Evolutionary conservation across 1,140 invertebrate species (phyloP), one percentile per base, ranked within the genome.

Genomic region (Chrysomallon squamiferum): DNA sequence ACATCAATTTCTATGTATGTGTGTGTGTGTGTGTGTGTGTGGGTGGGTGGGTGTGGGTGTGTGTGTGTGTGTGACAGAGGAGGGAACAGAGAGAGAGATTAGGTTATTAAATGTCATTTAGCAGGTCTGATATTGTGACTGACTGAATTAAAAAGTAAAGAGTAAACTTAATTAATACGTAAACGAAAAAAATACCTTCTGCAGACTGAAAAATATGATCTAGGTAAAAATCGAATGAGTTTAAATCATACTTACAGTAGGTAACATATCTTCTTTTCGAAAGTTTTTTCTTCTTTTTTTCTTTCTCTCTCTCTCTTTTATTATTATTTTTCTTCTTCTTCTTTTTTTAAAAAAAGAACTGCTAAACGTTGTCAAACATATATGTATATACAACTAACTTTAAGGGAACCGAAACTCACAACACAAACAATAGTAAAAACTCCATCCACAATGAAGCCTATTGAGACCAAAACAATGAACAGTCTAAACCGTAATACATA

Each of bases 51-150:
- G 22, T 60, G 22, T 60, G 38, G n/a, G 22, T 60, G 38, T 45
- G 20, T 45, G 59, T 45, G 35, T 60, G 59, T 45, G 35, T 60
- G 59, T 45, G 38, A 43, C 35, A 43, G 38, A 22, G 38, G 41
- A 25, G 41, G 59, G 41, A 41, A 43, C 33, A 43, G 59, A 2
- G 38, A 43, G 59, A 22, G 38, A 25, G 59, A 22, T 33, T 45
- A 11, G 18, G 59, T 45, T 33, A n/a, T 33, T 45, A 22, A 43
- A 22, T 60, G 59, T 22, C 0, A 43, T 9, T 58, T n/a, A 11
- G 9, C 9, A 43, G 9, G 41, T 43, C 41, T 9, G 9, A 11
- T 43, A n/a, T 9, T 43, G n/a, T 43, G 41, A 43, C n/a, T 9
- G 9, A 43, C 41, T n/a, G 41, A n/a, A n/a, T 9, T 11, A 11